Evolutionary conservation across 2,113 vertebrate genomes (phyloP).

Genomic region (Casuarius casuarius): DNA sequence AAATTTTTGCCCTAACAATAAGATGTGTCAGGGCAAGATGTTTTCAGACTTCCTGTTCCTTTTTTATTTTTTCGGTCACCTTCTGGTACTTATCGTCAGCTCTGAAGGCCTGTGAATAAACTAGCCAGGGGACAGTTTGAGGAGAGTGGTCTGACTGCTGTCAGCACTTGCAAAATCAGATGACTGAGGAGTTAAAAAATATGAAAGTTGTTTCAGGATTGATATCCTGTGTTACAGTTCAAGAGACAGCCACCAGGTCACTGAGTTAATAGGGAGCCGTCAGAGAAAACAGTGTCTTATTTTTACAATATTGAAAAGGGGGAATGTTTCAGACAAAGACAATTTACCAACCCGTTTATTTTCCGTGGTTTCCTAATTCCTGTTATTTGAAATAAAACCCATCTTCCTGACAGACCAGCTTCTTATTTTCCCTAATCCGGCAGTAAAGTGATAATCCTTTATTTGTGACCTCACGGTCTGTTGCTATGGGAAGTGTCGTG

Average conservation of each 20-base stretch:
- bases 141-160: neutral
- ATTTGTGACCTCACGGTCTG: slow-evolving; percentile 38
- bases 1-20: neutral
- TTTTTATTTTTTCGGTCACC: neutral
- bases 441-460: slow-evolving; percentile 42
- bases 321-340: neutral
- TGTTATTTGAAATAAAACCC: slow-evolving; percentile 31
- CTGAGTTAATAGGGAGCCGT: neutral
- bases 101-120: neutral
- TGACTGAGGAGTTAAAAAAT: neutral
- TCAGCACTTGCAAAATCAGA: neutral
- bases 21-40: neutral
- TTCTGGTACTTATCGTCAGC: neutral
- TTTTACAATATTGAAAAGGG: neutral
- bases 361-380: slow-evolving; percentile 36
- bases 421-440: slow-evolving; percentile 51
- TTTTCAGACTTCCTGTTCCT: neutral
- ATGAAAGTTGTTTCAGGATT: neutral
- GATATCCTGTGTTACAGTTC: neutral
- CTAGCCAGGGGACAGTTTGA: neutral
- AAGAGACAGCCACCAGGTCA: neutral
- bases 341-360: slow-evolving; percentile 7
- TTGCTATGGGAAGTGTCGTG: slow-evolving; percentile 11
- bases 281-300: neutral
- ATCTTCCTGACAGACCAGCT: slow-evolving; percentile 15